Base-by-base conservation (phyloP, 2,797 vertebrate species). In the Anomalospiza imberbis region DNA sequence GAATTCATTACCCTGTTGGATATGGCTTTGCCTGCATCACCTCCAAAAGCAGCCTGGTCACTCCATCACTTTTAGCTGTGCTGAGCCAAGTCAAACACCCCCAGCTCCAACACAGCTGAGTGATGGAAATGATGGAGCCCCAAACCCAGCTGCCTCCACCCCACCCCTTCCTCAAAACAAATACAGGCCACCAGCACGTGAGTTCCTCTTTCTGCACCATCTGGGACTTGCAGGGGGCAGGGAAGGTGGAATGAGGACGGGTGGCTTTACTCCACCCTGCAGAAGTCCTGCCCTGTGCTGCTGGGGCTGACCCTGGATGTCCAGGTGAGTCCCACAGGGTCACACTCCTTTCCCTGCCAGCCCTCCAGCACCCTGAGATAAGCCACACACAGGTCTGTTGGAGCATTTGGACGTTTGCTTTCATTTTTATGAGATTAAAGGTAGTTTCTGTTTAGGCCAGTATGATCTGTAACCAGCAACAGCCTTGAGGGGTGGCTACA, bases 231-330 rank as follows among this genome's bases (percentile, higher is more conserved):
- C 19, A 24, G 53, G 45, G 4, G 5, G 18, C 45, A 44, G 42
- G 29, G 58, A 38, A 34, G 5, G 3, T 3, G 7, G 5, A 12
- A 11, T 6, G 1, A 57, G 54, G 26, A 44, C 3, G 1, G 45
- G 21, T 22, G 67, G 17, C 62, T 91, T 55, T 34, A 55, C 19
- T 48, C 20, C 34, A 48, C 31, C 51, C 51, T 50, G 44, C 51
- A 34, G 34, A 57, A 36, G 9, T 17, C 55, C 48, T 62, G 51
- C 20, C 32, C 31, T 48, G 34, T 57, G 81, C 13, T n/a, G 26
- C 4, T 17, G 11, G 55, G 40, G 40, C 61, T 36, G 22, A 17
- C 17, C 29, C 28, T 42, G 48, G 16, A 12, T 3, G 8, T 13
- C 34, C 53, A 34, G 53, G 53, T 11, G 28, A n/a, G 25, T 31